phyloP scores from a whole-genome alignment of 1,140 invertebrate species.

The Lysiphlebus fabarum region DNA sequence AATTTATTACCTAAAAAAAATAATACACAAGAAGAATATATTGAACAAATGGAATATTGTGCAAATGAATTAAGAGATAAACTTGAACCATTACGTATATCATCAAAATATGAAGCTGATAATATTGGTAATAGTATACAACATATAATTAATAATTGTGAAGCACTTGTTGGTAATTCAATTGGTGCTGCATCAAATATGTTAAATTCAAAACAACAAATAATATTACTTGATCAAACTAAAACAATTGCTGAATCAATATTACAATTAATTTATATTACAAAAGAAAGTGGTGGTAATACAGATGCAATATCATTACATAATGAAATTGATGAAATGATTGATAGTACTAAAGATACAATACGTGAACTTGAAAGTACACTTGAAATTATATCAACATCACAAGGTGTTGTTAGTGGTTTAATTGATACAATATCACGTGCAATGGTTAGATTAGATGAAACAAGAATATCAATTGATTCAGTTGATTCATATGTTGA shows the following conservation, averaged over 20 bases:
- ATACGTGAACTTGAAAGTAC: slow-evolving; percentile 77
- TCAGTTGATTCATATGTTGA: slow-evolving; percentile 80
- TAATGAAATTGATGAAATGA: slow-evolving; percentile 78
- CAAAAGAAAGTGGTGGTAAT: slow-evolving; percentile 91
- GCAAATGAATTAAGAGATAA: slow-evolving; percentile 75
- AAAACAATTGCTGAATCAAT: slow-evolving; percentile 92
- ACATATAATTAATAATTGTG: slow-evolving; percentile 79
- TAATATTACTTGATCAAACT: slow-evolving; percentile 83
- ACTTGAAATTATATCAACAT: slow-evolving; percentile 80
- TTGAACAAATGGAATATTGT: slow-evolving; percentile 73
- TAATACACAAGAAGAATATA: slow-evolving; percentile 78
- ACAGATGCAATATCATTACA: slow-evolving; percentile 78
- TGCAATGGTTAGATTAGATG: slow-evolving; percentile 76
- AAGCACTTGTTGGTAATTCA: slow-evolving; percentile 77
- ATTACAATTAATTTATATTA: slow-evolving; percentile 78
- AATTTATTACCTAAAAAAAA: slow-evolving; percentile 69
- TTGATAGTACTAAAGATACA: slow-evolving; percentile 74
- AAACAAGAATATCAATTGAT: slow-evolving; percentile 58
- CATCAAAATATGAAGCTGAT: slow-evolving; percentile 89
- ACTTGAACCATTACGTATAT: slow-evolving; percentile 75
- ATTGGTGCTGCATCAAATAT: slow-evolving; percentile 88
- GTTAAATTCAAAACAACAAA: slow-evolving; percentile 85
- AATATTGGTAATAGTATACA: slow-evolving; percentile 85
- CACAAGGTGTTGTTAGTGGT: slow-evolving; percentile 79
- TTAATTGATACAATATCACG: slow-evolving; percentile 88